Conservation (phyloP, 2,797 vertebrate species). For the Liasis olivaceus region DNA sequence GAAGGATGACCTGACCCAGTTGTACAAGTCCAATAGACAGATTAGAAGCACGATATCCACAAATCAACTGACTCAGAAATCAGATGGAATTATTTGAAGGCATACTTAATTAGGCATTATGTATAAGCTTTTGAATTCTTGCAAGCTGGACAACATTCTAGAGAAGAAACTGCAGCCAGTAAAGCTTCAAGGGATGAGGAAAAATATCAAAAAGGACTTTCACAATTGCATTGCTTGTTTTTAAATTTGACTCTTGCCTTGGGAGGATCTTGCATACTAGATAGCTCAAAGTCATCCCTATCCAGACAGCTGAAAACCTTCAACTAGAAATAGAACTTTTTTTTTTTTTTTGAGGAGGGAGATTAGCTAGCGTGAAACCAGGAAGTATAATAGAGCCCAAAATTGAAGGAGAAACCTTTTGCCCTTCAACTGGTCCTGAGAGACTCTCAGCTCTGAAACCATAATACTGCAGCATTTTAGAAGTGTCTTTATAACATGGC, state of each 20-base stretch:
- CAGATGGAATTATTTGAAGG: background rate
- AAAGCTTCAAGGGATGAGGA: background rate
- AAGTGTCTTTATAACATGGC: background rate
- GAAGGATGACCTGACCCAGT: background rate
- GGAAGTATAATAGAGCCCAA: background rate
- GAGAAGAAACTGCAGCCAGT: no score
- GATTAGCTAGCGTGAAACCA: background rate
- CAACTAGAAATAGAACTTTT: background rate
- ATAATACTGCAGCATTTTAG: background rate
- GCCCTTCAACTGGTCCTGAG: background rate
- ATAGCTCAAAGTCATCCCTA: background rate
- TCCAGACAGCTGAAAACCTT: background rate
- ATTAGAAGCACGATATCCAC: background rate
- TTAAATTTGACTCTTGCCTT: background rate
- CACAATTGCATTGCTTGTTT: background rate
- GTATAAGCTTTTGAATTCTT: background rate
- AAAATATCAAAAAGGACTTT: background rate
- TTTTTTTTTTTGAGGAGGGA: background rate
- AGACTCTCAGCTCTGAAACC: background rate
- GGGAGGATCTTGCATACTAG: background rate
- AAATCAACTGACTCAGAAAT: background rate
- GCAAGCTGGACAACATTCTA: background rate
- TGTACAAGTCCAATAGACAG: slow-evolving; percentile 17
- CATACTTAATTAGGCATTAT: background rate
- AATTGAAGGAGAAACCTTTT: background rate